Base-by-base conservation (phyloP, 1,140 invertebrate species). In the Panagrolaimus sp. region DNA sequence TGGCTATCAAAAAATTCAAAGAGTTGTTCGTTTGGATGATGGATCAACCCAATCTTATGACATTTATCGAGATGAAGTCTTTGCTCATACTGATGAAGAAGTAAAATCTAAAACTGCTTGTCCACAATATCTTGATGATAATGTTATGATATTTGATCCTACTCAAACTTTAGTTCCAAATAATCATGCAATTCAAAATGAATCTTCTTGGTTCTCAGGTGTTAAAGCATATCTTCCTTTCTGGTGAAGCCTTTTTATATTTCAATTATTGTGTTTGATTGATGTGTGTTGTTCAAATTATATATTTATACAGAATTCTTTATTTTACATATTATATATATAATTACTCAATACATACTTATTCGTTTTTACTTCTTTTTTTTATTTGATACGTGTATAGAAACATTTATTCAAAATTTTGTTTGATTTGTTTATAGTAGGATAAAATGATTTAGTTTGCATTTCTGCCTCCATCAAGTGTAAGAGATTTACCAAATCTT, bases 401-500 rank as follows among this genome's bases (percentile, higher is more conserved):
- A 38, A 38, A 38, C 32, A 38, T 4, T 38, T 38, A 38, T 38
- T 38, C 2, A 38, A 38, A 4, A 4, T 38, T 4, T 38, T 38
- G 2, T 38, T 4, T 38, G 32, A 38, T 38, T 38, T 38, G 32
- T 38, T 38, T 38, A 38, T 38, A 38, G 32, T 38, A 38, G 2
- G 2, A 38, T 7, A 38, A 38, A 4, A 38, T 38, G 32, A 38
- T 38, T 38, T 38, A 38, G 32, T 38, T 38, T 38, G 32, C 32
- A 38, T 58, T 58, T 26, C 17, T 21, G 52, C 71, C 65, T 14
- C 71, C 73, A 71, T 80, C 79, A 63, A 81, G 67, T 12, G 79
- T 81, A 1, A 83, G 68, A 0, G 80, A 81, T 70, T 81, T 81
- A 1, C 79, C 80, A 65, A 81, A 81, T 9, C 76, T 63, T 15